These are phyloP conservation scores for Tanytarsus gracilentus DNA, from an alignment of 2,888 invertebrate species.

Conservation along the genomic window DNA sequence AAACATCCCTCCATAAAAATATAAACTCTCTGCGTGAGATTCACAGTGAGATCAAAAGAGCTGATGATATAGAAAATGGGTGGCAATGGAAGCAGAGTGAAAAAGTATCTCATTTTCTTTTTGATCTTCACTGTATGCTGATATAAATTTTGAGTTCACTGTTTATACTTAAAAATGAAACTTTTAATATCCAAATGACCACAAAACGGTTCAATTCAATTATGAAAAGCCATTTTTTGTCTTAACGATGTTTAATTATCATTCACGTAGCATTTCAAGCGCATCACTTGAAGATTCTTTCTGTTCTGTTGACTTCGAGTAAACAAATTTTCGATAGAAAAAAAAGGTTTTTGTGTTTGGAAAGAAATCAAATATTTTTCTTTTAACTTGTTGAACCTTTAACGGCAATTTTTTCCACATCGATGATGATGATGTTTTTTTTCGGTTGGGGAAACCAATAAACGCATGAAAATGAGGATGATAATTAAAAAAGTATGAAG, in stretches of 20 bases:
- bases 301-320: slow-evolving; percentile 13
- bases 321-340: slow-evolving; percentile 17
- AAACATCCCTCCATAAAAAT: slow-evolving; percentile 13
- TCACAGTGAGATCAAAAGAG: slow-evolving; percentile 20
- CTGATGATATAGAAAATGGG: neutral
- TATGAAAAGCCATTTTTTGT: neutral
- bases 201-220: neutral
- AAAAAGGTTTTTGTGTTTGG: neutral
- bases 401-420: slow-evolving; percentile 6
- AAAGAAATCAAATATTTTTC: slow-evolving; percentile 26
- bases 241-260: slow-evolving; percentile 28
- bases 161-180: neutral
- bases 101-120: slow-evolving; percentile 23
- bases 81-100: slow-evolving; percentile 10
- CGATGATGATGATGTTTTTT: no score
- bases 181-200: neutral
- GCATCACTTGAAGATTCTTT: neutral
- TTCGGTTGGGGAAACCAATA: no score
- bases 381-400: slow-evolving; percentile 27
- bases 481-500: no score
- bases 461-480: no score
- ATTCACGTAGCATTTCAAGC: slow-evolving; percentile 19
- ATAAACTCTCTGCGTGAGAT: neutral
- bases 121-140: slow-evolving; percentile 7
- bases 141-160: neutral